Evolutionary conservation across 2,113 vertebrate genomes (phyloP).

Genomic region (Chelonoidis abingdonii): DNA sequence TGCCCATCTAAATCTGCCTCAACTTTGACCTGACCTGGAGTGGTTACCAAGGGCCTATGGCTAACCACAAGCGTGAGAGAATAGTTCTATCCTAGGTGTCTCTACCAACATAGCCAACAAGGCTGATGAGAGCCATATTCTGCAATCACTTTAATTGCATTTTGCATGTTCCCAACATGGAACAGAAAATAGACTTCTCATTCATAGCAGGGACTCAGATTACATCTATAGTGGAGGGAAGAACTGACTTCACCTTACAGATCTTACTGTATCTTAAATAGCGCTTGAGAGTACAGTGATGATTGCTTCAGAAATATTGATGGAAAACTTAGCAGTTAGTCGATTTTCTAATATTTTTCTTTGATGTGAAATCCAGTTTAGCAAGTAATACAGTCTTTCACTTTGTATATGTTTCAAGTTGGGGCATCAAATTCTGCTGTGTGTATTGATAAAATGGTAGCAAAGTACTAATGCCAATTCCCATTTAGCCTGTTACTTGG

Average conservation of each 20-base stretch:
- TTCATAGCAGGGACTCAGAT: not conserved
- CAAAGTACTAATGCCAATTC: not conserved
- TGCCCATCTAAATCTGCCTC: not conserved
- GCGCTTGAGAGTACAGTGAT: not conserved
- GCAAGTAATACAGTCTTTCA: not conserved
- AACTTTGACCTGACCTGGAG: not conserved
- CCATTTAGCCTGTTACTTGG: not conserved
- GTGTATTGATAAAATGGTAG: not conserved
- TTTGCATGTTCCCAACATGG: not conserved
- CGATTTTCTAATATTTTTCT: not conserved
- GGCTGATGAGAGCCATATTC: not conserved
- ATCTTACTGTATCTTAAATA: not conserved
- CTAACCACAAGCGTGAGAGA: not conserved
- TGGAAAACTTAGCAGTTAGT: not conserved
- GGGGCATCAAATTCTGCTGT: not conserved
- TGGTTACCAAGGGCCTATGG: not conserved
- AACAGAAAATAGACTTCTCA: not conserved
- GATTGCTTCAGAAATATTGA: not conserved
- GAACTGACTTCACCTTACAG: not conserved
- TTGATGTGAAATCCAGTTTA: not conserved
- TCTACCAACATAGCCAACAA: not conserved
- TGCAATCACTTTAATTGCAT: not conserved
- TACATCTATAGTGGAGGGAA: not conserved
- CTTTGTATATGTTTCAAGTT: not conserved
- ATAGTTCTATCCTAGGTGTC: not conserved